Evolutionary conservation across 2,888 invertebrate genomes (phyloP), one percentile per base, ranked within the genome.

Genomic region (Prionchulus punctatus): DNA sequence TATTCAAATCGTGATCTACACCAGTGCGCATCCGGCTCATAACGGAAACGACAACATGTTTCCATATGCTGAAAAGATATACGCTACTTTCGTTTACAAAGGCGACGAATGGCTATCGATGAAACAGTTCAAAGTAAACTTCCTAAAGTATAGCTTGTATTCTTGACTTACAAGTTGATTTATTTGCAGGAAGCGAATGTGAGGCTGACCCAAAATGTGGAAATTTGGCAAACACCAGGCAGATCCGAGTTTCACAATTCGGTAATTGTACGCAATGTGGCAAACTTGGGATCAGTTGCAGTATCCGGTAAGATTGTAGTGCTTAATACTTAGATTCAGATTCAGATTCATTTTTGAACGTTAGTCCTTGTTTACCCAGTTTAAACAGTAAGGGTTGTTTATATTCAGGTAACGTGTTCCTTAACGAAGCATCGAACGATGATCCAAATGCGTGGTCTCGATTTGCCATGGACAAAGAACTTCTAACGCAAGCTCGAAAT

Each of bases 191-290:
- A 49, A 49, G 28, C 50, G 12, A 49, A 21, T 21, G 65, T 67
- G 63, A 59, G 61, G 55, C 52, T 67, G 7, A 65, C 66, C 1
- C 53, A 56, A 42, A 67, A 66, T 47, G 61, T 66, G 21, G 61
- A 67, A 56, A 50, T 67, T 2, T 67, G 67, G 67, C 65, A 65
- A 57, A 67, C 67, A 43, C 65, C 67, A 2, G 67, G 67, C 1
- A 66, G 66, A 56, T 66, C 67, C 12, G 60, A 60, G 25, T 64
- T 66, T 51, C 65, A 66, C 58, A 56, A 67, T 42, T 62, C 63
- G 15, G 63, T 66, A 2, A 64, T 67, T 42, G 64, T 67, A 0
- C 57, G 62, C 36, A 62, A 64, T 30, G 65, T 64, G 12, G 28
- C 28, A 7, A 60, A 62, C 49, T 60, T 61, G 54, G 67, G 66